A percentile compares a stretch with the other conserved stretches of the same genome.
phyloP scores from a whole-genome alignment of 2,888 invertebrate species.

The Mythimna albipuncta region DNA sequence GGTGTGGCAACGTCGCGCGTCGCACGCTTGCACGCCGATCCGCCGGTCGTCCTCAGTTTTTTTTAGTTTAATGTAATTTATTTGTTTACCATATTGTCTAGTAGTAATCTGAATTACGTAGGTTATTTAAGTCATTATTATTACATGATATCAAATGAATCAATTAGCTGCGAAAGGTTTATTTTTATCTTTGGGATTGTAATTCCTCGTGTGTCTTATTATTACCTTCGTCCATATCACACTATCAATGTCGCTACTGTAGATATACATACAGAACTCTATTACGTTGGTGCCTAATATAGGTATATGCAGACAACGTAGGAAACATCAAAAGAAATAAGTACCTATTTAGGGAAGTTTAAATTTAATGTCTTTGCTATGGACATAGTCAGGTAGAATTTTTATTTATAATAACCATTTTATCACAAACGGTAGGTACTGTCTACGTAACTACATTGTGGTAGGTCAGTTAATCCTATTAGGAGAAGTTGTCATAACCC shows the following conservation, averaged over 20 bases:
- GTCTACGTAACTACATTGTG: too few relatives aligned
- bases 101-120: slow-evolving; percentile 56
- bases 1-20: slow-evolving; percentile 75
- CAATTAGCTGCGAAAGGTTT: slow-evolving; percentile 42
- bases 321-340: slow-evolving; percentile 21
- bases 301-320: slow-evolving; percentile 1
- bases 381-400: slow-evolving; percentile 18
- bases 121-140: slow-evolving; percentile 30
- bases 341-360: neutral
- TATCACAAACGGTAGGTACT: too few relatives aligned
- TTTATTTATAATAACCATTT: neutral
- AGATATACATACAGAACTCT: neutral
- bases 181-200: slow-evolving; percentile 48
- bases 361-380: too few relatives aligned
- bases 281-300: neutral
- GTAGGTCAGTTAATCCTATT: too few relatives aligned
- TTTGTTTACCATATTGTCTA: slow-evolving; percentile 66
- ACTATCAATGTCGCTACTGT: slow-evolving; percentile 23
- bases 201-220: slow-evolving; percentile 32
- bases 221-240: slow-evolving; percentile 20
- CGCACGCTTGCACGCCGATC: slow-evolving; percentile 57
- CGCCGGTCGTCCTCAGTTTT: slow-evolving; percentile 51
- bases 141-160: slow-evolving; percentile 51
- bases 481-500: too few relatives aligned
- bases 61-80: slow-evolving; percentile 62